Conservation (phyloP, 2,888 invertebrate genomes). For the Leucophenga montana region DNA sequence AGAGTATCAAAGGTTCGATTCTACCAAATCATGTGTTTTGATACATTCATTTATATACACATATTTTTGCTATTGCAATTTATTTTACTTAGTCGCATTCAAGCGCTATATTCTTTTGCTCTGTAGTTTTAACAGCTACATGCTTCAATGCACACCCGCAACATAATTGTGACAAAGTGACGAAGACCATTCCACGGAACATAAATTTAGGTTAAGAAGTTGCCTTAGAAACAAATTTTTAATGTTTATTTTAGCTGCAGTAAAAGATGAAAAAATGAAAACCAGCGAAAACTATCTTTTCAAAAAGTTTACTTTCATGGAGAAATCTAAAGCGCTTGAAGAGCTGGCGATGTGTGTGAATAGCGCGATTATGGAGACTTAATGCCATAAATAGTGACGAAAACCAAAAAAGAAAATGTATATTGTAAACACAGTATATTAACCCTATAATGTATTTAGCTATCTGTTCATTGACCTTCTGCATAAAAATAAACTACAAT, state of each 20-base stretch:
- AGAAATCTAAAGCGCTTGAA: not conserved
- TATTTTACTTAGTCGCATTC: too few species aligned
- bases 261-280: conserved; percentile 7
- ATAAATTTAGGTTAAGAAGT: conserved; percentile 18
- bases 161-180: not conserved
- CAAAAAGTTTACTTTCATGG: too few species aligned
- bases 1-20: too few species aligned
- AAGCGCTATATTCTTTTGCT: conserved; percentile 24
- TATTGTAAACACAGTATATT: conserved; percentile 52
- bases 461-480: conserved; percentile 55
- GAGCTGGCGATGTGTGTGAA: conserved; percentile 3
- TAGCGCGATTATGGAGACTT: conserved; percentile 23
- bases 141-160: not conserved
- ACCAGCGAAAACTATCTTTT: not conserved
- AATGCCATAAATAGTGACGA: conserved; percentile 9
- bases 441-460: conserved; percentile 49
- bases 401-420: conserved; percentile 27
- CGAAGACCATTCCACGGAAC: not conserved
- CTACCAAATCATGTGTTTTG: too few species aligned
- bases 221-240: conserved; percentile 1
- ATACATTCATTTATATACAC: too few species aligned
- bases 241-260: not conserved
- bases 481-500: not conserved
- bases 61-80: too few species aligned
- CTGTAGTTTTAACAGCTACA: not conserved